Conservation (phyloP, 2,113 vertebrate genomes). For the Desmodus rotundus region DNA sequence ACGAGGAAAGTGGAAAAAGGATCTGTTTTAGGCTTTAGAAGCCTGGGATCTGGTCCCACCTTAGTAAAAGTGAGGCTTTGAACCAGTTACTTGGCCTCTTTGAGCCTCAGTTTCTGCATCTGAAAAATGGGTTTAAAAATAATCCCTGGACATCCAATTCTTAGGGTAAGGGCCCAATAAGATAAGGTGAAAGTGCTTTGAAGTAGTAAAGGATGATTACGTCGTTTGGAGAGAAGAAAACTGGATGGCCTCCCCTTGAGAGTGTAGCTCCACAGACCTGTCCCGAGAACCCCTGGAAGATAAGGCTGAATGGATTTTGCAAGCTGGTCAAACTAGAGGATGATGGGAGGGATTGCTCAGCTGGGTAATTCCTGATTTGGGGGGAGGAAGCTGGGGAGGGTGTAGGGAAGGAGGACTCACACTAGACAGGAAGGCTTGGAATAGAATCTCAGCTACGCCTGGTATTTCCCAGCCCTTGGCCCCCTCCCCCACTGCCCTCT, state of each 20-base stretch:
- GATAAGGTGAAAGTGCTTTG: neutral
- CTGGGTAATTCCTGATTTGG: constrained; percentile 44
- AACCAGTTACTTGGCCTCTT: neutral
- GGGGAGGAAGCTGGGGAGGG: constrained; percentile 65
- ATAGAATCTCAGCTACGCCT: constrained; percentile 77
- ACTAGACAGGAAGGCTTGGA: constrained; percentile 72
- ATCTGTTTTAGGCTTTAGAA: neutral
- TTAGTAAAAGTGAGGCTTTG: neutral
- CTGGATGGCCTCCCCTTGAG: neutral
- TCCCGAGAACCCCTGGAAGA: constrained; percentile 22
- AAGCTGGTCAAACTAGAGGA: constrained; percentile 55
- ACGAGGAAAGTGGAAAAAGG: neutral
- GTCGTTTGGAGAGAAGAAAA: neutral
- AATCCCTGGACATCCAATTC: neutral
- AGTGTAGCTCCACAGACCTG: neutral
- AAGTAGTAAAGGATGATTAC: neutral
- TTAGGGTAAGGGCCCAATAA: neutral
- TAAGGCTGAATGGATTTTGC: constrained; percentile 50
- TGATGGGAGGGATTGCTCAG: constrained; percentile 21
- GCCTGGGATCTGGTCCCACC: neutral
- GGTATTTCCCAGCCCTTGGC: constrained; percentile 72
- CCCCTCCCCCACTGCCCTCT: constrained; percentile 55
- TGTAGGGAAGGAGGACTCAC: constrained; percentile 46
- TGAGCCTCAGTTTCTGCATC: neutral
- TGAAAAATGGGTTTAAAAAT: neutral